Conservation (phyloP, 2,888 invertebrate species). For the Dioctria rufipes region DNA sequence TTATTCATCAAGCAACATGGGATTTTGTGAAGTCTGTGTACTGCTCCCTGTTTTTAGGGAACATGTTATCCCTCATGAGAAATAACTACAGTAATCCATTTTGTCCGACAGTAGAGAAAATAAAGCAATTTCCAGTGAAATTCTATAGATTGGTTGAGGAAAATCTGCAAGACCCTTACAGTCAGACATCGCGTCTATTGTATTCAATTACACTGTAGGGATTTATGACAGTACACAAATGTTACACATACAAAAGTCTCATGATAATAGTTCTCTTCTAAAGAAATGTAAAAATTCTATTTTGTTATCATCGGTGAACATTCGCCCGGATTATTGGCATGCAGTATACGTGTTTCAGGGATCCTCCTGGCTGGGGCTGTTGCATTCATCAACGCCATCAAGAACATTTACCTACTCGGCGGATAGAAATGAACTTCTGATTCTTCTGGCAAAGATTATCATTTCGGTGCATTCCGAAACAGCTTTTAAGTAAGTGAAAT, state of each 20-base stretch:
- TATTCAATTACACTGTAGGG: conserved; percentile 64
- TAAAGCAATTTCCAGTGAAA: conserved; percentile 63
- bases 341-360: conserved; percentile 63
- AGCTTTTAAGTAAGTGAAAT: conserved; percentile 62
- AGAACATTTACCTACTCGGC: conserved; percentile 54
- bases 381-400: conserved; percentile 61
- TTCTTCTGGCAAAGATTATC: conserved; percentile 64
- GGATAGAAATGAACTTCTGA: conserved; percentile 63
- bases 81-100: conserved; percentile 60
- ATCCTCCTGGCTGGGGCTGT: conserved; percentile 61
- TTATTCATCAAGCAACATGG: conserved; percentile 63
- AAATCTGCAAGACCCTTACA: conserved; percentile 58
- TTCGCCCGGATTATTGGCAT: conserved; percentile 61
- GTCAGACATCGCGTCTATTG: conserved; percentile 62
- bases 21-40: conserved; percentile 64
- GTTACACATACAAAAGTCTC: not conserved
- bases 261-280: not conserved
- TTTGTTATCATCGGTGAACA: conserved; percentile 58
- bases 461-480: conserved; percentile 61
- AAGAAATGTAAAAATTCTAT: conserved; percentile 64
- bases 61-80: conserved; percentile 62
- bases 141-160: conserved; percentile 64
- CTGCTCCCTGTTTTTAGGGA: conserved; percentile 63
- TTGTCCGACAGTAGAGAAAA: conserved; percentile 59
- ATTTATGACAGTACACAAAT: conserved; percentile 62